Evolutionary conservation across 35 echinoderm and acorn worm species (phyloP), one percentile per base, ranked within the genome.

Genomic region (Diadema setosum): DNA sequence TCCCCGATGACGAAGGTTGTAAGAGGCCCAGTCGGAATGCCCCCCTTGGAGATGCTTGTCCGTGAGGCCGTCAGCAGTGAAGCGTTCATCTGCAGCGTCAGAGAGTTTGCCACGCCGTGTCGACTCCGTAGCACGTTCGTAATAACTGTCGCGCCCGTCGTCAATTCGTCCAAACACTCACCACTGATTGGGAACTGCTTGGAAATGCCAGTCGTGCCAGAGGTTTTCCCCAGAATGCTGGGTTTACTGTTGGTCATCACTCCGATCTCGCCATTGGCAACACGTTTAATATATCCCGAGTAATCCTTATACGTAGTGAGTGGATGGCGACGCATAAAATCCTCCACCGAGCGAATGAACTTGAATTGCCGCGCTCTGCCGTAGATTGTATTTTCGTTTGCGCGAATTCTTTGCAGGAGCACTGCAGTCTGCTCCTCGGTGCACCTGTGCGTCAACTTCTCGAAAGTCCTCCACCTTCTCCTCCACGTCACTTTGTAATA

Each of bases 261-360:
- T 4, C 15, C 43, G 26, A 24, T 21, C 37, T 87, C 85, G 3
- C 85, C 85, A 14, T 87, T 46, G 20, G 63, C 85, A 5, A 87
- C 85, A 23, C 85, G 60, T 21, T 87, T 15, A 14, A 87, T 87
- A 43, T 73, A 87, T 7, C 21, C 25, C 33, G 27, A 30, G 32
- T 87, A 87, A 75, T 87, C 34, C 14, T 87, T 30, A 27, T 87
- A 87, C 5, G 39, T 46, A 9, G 85, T 87, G 31, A 87, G 26
- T 3, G 85, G 85, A 75, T 87, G 65, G 16, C 15, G n/a, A n/a
- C 37, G 43, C 29, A 48, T 21, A 18, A 87, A 48, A 23, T 87
- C 64, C 14, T 87, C 36, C 27, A 87, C 63, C 16, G 31, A 25
- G 17, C 2, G 2, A 3, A 87, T 87, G 18, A 16, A 21, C 43